Evolutionary conservation across 1,140 invertebrate species (phyloP).

Genomic region (Danaus melanippus): DNA sequence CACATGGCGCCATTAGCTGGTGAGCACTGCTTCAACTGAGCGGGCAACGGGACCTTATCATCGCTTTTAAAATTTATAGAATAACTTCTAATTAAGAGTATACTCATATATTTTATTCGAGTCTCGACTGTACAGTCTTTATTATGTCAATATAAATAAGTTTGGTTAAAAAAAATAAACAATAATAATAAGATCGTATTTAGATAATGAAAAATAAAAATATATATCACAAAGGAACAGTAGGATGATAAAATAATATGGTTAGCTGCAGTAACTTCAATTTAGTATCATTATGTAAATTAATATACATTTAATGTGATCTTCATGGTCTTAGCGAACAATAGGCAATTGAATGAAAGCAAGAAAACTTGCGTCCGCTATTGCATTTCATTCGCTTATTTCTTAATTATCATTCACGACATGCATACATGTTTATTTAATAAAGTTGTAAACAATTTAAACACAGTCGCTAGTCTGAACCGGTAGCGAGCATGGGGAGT

Average conservation of each 20-base stretch:
- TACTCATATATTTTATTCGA: slow-evolving; percentile 45
- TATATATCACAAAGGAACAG: too few species aligned
- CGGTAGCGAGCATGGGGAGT: slow-evolving; percentile 9
- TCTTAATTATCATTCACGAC: slow-evolving; percentile 16
- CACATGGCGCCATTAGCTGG: slow-evolving; percentile 51
- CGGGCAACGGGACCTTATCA: slow-evolving; percentile 60
- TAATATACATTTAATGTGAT: background rate
- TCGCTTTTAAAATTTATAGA: slow-evolving; percentile 65
- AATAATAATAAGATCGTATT: too few species aligned
- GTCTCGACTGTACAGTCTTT: slow-evolving; percentile 38
- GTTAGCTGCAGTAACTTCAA: too few species aligned
- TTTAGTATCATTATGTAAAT: too few species aligned
- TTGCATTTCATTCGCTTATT: slow-evolving; percentile 14
- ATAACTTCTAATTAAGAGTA: slow-evolving; percentile 65
- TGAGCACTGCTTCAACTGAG: slow-evolving; percentile 38
- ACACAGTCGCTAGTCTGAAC: slow-evolving; percentile 6
- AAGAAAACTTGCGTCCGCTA: slow-evolving; percentile 11
- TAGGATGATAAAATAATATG: too few species aligned
- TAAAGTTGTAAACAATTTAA: slow-evolving; percentile 9
- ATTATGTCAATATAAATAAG: too few species aligned
- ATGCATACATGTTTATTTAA: slow-evolving; percentile 14
- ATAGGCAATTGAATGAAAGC: slow-evolving; percentile 13
- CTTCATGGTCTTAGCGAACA: slow-evolving; percentile 7
- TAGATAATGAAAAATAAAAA: too few species aligned
- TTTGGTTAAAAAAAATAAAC: too few species aligned